phyloP scores from a whole-genome alignment of 1,140 invertebrate species.

The Anoplolepis gracilipes region DNA sequence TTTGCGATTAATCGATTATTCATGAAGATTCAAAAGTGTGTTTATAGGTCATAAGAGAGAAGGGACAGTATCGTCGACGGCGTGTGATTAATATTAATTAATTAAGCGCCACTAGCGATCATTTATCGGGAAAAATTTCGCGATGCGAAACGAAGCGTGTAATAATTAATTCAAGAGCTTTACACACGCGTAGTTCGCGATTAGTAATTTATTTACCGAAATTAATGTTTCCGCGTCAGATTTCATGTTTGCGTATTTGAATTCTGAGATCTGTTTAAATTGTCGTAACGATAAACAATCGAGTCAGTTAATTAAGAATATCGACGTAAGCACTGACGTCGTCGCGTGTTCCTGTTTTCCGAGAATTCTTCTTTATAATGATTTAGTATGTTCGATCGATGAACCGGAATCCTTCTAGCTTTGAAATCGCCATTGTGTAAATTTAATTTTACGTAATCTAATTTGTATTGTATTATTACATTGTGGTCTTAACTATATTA shows the following conservation, averaged over 20 bases:
- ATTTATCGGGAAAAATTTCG: slow-evolving; percentile 24
- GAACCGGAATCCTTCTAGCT: neutral
- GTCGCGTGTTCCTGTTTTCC: neutral
- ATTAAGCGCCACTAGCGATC: slow-evolving; percentile 3
- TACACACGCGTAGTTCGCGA: neutral
- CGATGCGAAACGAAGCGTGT: slow-evolving; percentile 21
- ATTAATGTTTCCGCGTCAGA: neutral
- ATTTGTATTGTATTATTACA: slow-evolving; percentile 19
- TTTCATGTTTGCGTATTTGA: neutral
- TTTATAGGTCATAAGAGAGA: slow-evolving; percentile 22
- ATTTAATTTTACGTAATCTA: slow-evolving; percentile 31
- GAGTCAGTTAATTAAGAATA: slow-evolving; percentile 13
- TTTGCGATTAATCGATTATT: slow-evolving; percentile 10
- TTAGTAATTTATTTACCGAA: slow-evolving; percentile 36
- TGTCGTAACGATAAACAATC: slow-evolving; percentile 43
- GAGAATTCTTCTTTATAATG: neutral
- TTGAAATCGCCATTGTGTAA: neutral
- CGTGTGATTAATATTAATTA: slow-evolving; percentile 53
- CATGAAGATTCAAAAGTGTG: slow-evolving; percentile 38
- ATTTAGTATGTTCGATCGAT: slow-evolving; percentile 35
- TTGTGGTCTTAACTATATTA: slow-evolving; percentile 17
- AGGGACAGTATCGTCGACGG: neutral
- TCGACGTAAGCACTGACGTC: slow-evolving; percentile 50
- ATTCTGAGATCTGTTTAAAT: neutral
- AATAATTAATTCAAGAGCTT: slow-evolving; percentile 13